These are phyloP conservation scores for Adelosebastes latens DNA, from an alignment of 2,797 vertebrate genomes.

Conservation along the genomic window DNA sequence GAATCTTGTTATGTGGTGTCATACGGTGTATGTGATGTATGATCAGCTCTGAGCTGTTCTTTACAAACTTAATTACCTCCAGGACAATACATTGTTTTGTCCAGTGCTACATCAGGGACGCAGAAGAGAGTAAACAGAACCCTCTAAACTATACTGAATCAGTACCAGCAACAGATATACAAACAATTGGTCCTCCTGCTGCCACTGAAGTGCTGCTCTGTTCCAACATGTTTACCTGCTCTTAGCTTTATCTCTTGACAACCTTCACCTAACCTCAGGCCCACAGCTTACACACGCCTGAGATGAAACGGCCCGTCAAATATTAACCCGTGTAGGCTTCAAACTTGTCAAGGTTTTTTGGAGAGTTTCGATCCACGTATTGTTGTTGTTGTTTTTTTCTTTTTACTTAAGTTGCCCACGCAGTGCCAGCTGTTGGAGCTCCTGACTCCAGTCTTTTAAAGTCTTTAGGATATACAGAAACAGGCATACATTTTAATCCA, in stretches of 20 bases:
- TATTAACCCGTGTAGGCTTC: conserved; percentile 61
- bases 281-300: conserved; percentile 28
- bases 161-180: background rate
- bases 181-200: conserved; percentile 37
- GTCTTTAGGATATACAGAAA: background rate
- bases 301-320: conserved; percentile 70
- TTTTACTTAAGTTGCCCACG: background rate
- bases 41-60: background rate
- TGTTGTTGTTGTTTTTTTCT: background rate
- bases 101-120: background rate
- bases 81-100: background rate
- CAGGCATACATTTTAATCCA: background rate
- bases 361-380: background rate
- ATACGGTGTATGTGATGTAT: background rate
- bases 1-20: conserved; percentile 19
- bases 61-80: conserved; percentile 7
- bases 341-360: conserved; percentile 28
- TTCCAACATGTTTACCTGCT: conserved; percentile 46
- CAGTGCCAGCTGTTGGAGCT: background rate
- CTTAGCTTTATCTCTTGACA: conserved; percentile 60
- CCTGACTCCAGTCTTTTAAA: background rate
- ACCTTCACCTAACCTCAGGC: conserved; percentile 72
- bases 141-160: background rate
- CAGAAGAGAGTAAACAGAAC: background rate
- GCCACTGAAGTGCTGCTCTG: conserved; percentile 16